phyloP scores from a whole-genome alignment of 1,140 invertebrate species.

The Aphaenogaster rudis region DNA sequence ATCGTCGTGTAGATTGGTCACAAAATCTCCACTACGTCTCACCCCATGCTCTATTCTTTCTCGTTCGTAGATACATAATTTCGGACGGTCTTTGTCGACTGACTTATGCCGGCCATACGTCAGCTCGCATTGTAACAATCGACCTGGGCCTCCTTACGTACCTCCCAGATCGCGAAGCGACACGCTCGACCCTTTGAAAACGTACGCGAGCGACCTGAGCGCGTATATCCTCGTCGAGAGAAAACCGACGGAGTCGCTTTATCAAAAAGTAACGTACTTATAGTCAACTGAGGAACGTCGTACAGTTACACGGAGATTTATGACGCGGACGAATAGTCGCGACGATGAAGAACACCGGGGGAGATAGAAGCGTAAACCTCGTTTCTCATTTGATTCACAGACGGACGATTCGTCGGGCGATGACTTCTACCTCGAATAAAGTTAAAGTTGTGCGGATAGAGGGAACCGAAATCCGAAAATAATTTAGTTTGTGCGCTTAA shows the following conservation, averaged over 20 bases:
- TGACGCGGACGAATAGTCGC: slow-evolving; percentile 62
- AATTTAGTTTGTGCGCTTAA: slow-evolving; percentile 7
- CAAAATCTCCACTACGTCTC: slow-evolving; percentile 19
- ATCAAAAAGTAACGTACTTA: slow-evolving; percentile 56
- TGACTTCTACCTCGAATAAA: slow-evolving; percentile 41
- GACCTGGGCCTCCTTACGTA: slow-evolving; percentile 60
- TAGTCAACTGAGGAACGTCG: slow-evolving; percentile 24
- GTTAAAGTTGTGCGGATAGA: not conserved
- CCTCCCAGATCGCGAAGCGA: slow-evolving; percentile 68
- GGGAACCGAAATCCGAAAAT: slow-evolving; percentile 10
- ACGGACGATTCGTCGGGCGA: slow-evolving; percentile 35
- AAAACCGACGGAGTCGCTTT: slow-evolving; percentile 43
- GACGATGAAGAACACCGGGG: slow-evolving; percentile 4
- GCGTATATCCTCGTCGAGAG: slow-evolving; percentile 18
- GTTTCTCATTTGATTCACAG: slow-evolving; percentile 5
- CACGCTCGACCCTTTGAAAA: slow-evolving; percentile 64
- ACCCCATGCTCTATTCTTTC: slow-evolving; percentile 61
- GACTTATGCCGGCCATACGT: slow-evolving; percentile 80
- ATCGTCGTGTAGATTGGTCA: slow-evolving; percentile 62
- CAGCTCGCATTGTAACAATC: slow-evolving; percentile 67
- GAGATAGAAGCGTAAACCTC: slow-evolving; percentile 54
- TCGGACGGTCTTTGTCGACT: slow-evolving; percentile 75
- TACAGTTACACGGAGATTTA: slow-evolving; percentile 57
- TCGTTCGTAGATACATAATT: slow-evolving; percentile 75
- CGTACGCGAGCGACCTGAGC: slow-evolving; percentile 12